Evolutionary conservation across 1,140 invertebrate species (phyloP), one percentile per base, ranked within the genome.

Genomic region (Caenorhabditis elegans): DNA sequence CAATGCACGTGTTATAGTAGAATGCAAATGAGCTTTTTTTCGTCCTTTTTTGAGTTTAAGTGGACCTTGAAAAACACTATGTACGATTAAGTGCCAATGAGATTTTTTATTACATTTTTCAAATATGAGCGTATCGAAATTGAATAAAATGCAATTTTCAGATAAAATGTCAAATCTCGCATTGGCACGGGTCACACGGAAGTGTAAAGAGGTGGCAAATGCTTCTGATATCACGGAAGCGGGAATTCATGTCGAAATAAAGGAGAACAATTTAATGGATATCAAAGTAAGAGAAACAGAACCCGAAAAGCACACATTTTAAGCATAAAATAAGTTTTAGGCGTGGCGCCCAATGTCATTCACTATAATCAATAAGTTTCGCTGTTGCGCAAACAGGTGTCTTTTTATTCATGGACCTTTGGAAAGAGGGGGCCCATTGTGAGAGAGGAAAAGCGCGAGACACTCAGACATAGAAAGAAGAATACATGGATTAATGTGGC

Each of bases 161-260:
- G n/a, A n/a, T n/a, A n/a, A n/a, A 26, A 82, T 83, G 82, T 43
- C 82, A 17, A 83, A 46, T 28, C 24, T 79, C 3, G 51, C 82
- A 13, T 22, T 70, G 28, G 13, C 49, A 6, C 82, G 82, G 3
- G 31, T 83, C 49, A 82, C 78, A 19, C 49, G 77, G 31, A 78
- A 83, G 24, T 83, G 82, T 36, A 81, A 43, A n/a, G 82, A 83
- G 19, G 80, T 82, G 22, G 70, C 75, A 11, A 76, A 28, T 8
- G 43, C 26, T 6, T n/a, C 46, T 13, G 80, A 83, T 17, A 46
- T 83, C 19, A 31, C 51, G 15, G 82, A 80, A 10, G 34, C 53
- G 1, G 82, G 82, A 17, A 83, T 83, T 31, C 84, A 26, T 6
- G 47, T 83, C 17, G 78, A 81, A 49, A 60, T 83, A 13, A 31